Evolutionary conservation across 2,113 vertebrate species (phyloP).

Genomic region (Tinamus guttatus): DNA sequence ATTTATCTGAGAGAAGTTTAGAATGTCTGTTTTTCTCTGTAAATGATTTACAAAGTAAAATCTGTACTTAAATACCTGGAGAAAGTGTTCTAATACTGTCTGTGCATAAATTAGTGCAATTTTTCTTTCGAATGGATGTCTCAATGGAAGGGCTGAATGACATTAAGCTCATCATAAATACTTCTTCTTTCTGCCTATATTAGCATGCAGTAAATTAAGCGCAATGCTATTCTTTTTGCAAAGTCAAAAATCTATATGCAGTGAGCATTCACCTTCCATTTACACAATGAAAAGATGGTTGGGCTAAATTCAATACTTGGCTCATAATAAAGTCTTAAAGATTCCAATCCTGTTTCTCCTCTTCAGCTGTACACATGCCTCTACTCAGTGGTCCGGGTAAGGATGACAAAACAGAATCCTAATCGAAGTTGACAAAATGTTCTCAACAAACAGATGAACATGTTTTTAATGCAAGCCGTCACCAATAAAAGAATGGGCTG

Average conservation of each 20-base stretch:
- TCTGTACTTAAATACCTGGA: background rate
- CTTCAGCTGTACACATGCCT: background rate
- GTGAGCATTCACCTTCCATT: background rate
- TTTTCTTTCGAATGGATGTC: background rate
- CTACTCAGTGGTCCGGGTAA: constrained; percentile 10
- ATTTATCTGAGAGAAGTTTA: background rate
- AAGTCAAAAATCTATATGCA: constrained; percentile 58
- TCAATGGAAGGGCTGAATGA: background rate
- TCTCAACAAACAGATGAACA: constrained; percentile 55
- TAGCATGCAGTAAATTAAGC: background rate
- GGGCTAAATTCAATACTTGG: constrained; percentile 52
- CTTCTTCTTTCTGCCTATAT: background rate
- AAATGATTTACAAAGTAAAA: background rate
- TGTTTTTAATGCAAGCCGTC: constrained; percentile 57
- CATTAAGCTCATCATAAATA: background rate
- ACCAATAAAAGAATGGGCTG: constrained; percentile 27
- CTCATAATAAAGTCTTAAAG: constrained; percentile 55
- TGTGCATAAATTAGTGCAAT: background rate
- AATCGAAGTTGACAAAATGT: constrained; percentile 60
- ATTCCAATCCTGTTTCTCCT: constrained; percentile 45
- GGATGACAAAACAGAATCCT: constrained; percentile 55
- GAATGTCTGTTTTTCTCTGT: background rate
- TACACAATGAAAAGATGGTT: constrained; percentile 22
- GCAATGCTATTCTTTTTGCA: background rate
- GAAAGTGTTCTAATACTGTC: background rate